Conservation (phyloP, 2,113 vertebrate genomes). For the Petaurus breviceps region DNA sequence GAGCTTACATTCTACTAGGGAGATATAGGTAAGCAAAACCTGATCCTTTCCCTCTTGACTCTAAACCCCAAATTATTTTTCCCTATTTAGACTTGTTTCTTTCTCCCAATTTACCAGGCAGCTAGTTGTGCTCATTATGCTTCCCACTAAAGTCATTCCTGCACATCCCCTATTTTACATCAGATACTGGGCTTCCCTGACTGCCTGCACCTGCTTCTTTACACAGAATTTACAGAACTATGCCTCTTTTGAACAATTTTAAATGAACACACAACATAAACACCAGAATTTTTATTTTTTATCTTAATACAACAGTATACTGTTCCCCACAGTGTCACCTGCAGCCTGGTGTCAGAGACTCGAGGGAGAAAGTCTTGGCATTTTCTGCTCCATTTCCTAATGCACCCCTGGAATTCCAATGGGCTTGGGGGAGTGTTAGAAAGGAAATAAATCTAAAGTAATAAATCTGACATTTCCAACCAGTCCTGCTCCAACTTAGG, state of each 20-base stretch:
- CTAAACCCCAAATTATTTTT: not conserved
- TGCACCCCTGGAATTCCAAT: conserved; percentile 73
- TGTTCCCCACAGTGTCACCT: not conserved
- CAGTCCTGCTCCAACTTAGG: not conserved
- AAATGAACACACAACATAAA: not conserved
- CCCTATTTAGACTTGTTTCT: not conserved
- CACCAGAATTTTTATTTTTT: not conserved
- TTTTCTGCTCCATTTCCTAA: conserved; percentile 69
- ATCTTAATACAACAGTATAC: not conserved
- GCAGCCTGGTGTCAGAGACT: conserved; percentile 27
- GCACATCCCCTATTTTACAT: not conserved
- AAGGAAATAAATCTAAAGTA: conserved; percentile 55
- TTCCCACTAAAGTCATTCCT: not conserved
- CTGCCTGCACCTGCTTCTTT: not conserved
- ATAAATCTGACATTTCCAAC: conserved; percentile 50
- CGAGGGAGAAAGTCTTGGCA: not conserved
- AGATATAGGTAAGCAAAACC: not conserved
- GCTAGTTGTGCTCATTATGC: not conserved
- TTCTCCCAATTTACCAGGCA: not conserved
- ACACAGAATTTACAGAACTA: not conserved
- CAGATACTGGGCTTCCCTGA: not conserved
- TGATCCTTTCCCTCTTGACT: not conserved
- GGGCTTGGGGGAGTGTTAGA: not conserved
- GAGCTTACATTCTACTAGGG: not conserved
- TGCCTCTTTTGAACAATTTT: not conserved